Conservation (phyloP, 30 jellyfish, hydroid and myxozoan species). For the Chrysaora quinquecirrha region DNA sequence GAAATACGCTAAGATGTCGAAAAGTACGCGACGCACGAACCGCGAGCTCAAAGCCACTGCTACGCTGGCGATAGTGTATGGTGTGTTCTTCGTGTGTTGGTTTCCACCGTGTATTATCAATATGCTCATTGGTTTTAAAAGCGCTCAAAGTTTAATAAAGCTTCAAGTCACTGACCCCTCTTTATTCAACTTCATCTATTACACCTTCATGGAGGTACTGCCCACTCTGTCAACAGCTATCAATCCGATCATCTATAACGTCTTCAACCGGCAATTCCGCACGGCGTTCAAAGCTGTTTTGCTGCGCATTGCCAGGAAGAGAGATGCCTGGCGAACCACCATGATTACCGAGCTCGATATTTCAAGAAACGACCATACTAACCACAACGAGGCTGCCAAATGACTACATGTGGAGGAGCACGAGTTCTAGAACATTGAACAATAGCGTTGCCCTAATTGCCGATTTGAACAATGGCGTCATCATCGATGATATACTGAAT, state of each 20-base stretch:
- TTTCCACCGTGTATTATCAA: constrained; percentile 77
- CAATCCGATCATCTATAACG: constrained; percentile 84
- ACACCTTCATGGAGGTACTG: constrained; percentile 68
- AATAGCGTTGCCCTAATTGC: too few species aligned
- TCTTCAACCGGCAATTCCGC: constrained; percentile 80
- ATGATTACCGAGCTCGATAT: constrained; percentile 38
- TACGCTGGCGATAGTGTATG: constrained; percentile 89
- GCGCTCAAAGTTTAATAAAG: constrained; percentile 2
- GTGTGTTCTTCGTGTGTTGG: constrained; percentile 93
- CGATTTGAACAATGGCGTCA: too few species aligned
- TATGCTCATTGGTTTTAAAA: constrained; percentile 33
- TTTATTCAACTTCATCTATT: constrained; percentile 52
- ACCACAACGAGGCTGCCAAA: neutral
- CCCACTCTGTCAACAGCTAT: constrained; percentile 80
- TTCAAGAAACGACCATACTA: constrained; percentile 16
- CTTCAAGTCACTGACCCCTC: constrained; percentile 31
- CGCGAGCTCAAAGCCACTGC: constrained; percentile 93
- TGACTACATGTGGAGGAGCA: constrained; percentile 9
- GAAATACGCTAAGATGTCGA: constrained; percentile 44
- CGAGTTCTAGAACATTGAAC: neutral
- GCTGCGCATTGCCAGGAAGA: constrained; percentile 42
- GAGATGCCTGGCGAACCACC: constrained; percentile 41
- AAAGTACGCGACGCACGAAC: constrained; percentile 61
- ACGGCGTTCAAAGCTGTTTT: constrained; percentile 60
- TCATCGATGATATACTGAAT: too few species aligned